phyloP scores from a whole-genome alignment of 2,888 invertebrate species.

The Apoda limacodes region DNA sequence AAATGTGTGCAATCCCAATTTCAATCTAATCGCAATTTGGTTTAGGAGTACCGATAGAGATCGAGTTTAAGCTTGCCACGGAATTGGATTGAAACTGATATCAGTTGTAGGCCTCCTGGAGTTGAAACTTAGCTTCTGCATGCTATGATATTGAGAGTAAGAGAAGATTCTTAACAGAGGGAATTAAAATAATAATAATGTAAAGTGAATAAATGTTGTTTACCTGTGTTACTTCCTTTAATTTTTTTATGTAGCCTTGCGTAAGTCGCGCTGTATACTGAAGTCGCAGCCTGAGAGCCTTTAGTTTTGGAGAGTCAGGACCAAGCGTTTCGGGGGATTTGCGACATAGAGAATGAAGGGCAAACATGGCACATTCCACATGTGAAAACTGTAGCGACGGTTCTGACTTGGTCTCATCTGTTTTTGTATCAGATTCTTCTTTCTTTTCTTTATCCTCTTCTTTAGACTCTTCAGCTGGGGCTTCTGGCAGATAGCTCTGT shows the following conservation, averaged over 20 bases:
- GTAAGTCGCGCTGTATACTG: slow-evolving; percentile 94
- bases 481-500: slow-evolving; percentile 89
- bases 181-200: no score
- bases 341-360: slow-evolving; percentile 80
- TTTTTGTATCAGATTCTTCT: slow-evolving; percentile 30
- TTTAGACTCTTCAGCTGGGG: slow-evolving; percentile 77
- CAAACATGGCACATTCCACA: slow-evolving; percentile 91
- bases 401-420: slow-evolving; percentile 50
- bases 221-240: slow-evolving; percentile 73
- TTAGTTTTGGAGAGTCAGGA: slow-evolving; percentile 78
- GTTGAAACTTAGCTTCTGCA: no score
- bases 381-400: slow-evolving; percentile 94
- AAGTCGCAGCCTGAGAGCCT: slow-evolving; percentile 87
- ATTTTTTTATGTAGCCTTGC: slow-evolving; percentile 82
- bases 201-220: slow-evolving; percentile 19
- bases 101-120: no score
- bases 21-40: no score
- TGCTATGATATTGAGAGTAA: no score
- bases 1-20: no score
- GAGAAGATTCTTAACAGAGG: no score
- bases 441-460: slow-evolving; percentile 38
- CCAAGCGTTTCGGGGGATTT: slow-evolving; percentile 81
- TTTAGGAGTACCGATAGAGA: no score
- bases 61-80: no score
- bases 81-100: no score